Evolutionary conservation across 2,113 vertebrate species (phyloP).

Genomic region (Rhombomys opimus): DNA sequence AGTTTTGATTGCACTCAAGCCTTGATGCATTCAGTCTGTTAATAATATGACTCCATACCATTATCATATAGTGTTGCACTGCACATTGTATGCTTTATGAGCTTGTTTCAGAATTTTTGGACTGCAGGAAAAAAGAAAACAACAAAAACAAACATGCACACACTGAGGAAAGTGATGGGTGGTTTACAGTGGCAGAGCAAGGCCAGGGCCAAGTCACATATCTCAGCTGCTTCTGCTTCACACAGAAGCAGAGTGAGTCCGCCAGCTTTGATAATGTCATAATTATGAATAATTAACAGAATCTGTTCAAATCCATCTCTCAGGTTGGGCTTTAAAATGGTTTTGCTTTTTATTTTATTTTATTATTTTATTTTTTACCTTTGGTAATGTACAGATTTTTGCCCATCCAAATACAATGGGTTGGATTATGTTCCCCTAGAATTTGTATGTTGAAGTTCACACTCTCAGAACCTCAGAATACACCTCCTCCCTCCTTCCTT

Average conservation of each 20-base stretch:
- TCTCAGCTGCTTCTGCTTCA: not conserved
- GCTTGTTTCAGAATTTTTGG: not conserved
- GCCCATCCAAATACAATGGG: not conserved
- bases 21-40: not conserved
- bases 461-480: not conserved
- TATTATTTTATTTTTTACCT: not conserved
- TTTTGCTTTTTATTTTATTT: not conserved
- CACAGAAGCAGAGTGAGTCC: not conserved
- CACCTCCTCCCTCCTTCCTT: rapidly evolving
- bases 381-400: not conserved
- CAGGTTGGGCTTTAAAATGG: not conserved
- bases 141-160: not conserved
- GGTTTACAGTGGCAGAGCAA: not conserved
- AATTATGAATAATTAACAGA: not conserved
- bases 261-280: not conserved
- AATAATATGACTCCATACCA: not conserved
- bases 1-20: not conserved
- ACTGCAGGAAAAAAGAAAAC: not conserved
- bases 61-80: not conserved
- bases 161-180: not conserved
- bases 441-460: not conserved
- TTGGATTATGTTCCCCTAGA: not conserved
- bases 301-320: not conserved
- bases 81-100: not conserved
- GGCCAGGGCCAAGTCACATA: rapidly evolving